Base-by-base conservation (phyloP, 1,140 invertebrate species). In the Trigoniulus corallinus region DNA sequence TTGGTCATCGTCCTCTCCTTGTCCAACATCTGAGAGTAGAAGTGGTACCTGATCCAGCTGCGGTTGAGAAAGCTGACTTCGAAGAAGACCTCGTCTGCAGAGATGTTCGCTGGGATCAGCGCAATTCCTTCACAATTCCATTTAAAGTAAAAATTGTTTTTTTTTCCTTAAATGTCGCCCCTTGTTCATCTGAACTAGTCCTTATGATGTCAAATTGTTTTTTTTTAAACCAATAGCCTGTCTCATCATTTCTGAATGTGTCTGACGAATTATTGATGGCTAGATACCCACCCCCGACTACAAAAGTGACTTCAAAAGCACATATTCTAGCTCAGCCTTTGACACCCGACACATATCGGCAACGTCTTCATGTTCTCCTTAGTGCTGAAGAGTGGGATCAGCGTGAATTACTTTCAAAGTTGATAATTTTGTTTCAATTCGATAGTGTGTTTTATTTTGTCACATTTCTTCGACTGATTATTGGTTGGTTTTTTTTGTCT, bases 21-120 rank as follows among this genome's bases (percentile, higher is more conserved):
- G 72, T 80, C 7, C 73, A 78, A 57, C 77, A 82, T 59, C 61
- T 88, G 13, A 83, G 81, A 60, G 78, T 85, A 3, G 84, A 88
- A 59, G 81, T 84, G 7, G 68, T 82, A 12, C 79, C 81, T 1
- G 69, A 75, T 0, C 71, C 74, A 10, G 81, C 86, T 60, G 67
- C 76, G 0, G 73, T 78, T 47, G 77, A 81, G 54, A 74, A 86
- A 12, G 73, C 80, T 54, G 76, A 78, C 55, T 48, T 51, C 12
- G 47, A 62, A 51, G 63, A 66, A 43, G 54, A 62, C 7, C 53
- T 61, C 10, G 48, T 63, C 70, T 51, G 53, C 10, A 45, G 50
- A 25, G 65, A 73, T 47, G 72, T 77, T 55, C 65, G 79, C 52
- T 81, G 80, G 77, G 74, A 75, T 53, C 62, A 70, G 44, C 57